These are phyloP conservation scores for Mantis religiosa DNA, from an alignment of 2,888 invertebrate genomes.

Conservation along the genomic window DNA sequence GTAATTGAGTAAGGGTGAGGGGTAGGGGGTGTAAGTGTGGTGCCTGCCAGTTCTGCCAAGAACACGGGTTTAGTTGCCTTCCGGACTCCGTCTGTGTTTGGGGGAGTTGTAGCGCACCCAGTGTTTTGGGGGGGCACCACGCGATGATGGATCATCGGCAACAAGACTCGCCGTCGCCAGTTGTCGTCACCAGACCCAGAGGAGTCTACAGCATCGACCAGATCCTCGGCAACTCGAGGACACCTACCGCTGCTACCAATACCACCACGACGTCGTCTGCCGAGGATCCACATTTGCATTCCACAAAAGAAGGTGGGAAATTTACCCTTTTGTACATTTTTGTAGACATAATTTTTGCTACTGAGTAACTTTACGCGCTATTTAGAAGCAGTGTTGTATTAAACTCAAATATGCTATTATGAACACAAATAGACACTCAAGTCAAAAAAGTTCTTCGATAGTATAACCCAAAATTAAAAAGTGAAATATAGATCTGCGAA, in stretches of 20 bases:
- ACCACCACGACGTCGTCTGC: background rate
- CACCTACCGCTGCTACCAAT: background rate
- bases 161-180: constrained; percentile 1
- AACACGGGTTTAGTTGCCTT: background rate
- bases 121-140: background rate
- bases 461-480: no score
- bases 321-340: no score
- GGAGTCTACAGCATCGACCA: constrained; percentile 47
- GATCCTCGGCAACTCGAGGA: constrained; percentile 43
- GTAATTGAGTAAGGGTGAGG: constrained; percentile 18
- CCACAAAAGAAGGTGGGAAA: constrained; percentile 24
- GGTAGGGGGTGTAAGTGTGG: background rate
- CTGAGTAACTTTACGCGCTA: no score
- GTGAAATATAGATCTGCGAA: no score
- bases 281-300: constrained; percentile 3
- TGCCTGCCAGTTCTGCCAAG: background rate
- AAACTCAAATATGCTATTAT: no score
- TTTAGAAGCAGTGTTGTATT: no score
- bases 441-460: no score
- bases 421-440: no score
- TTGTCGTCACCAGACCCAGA: constrained; percentile 38
- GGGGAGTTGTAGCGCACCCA: background rate
- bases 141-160: constrained; percentile 23
- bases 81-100: constrained; percentile 16
- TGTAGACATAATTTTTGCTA: no score